A percentile compares a stretch with the other conserved stretches of the same genome.
Conservation (phyloP, 2,888 invertebrate species). For the Leptopilina drosophilae region DNA sequence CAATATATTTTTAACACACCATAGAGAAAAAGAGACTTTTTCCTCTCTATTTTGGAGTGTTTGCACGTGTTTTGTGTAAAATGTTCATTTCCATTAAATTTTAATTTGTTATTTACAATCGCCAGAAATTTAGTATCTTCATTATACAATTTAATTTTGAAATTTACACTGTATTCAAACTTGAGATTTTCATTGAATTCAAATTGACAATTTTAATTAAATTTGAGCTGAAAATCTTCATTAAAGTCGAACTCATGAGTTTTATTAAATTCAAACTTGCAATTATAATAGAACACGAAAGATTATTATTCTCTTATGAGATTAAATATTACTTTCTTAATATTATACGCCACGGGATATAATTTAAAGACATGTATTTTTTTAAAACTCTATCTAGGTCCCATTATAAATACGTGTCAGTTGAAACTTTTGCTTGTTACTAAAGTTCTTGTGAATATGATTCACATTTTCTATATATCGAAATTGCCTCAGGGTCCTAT, state of each 20-base stretch:
- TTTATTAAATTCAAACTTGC: background rate
- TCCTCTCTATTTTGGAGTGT: background rate
- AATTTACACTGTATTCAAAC: background rate
- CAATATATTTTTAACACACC: background rate
- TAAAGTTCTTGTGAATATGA: background rate
- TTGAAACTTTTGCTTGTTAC: constrained; percentile 12
- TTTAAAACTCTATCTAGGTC: background rate
- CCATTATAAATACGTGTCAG: constrained; percentile 4
- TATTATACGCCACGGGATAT: constrained; percentile 2
- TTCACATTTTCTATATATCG: background rate
- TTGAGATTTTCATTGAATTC: background rate
- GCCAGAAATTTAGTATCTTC: background rate
- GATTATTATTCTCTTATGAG: background rate
- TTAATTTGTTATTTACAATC: constrained; percentile 9
- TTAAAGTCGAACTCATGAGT: background rate
- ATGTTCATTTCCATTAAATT: background rate
- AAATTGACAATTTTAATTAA: constrained; percentile 1
- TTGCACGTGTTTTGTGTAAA: background rate
- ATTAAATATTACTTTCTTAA: background rate
- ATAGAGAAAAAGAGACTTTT: background rate
- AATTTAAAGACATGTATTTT: constrained; percentile 20
- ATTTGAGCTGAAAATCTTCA: background rate
- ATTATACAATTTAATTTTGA: constrained; percentile 10
- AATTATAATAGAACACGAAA: background rate
- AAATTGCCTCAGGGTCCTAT: background rate